Evolutionary conservation across 2,888 invertebrate species (phyloP).

Genomic region (Xiphydria camelus): DNA sequence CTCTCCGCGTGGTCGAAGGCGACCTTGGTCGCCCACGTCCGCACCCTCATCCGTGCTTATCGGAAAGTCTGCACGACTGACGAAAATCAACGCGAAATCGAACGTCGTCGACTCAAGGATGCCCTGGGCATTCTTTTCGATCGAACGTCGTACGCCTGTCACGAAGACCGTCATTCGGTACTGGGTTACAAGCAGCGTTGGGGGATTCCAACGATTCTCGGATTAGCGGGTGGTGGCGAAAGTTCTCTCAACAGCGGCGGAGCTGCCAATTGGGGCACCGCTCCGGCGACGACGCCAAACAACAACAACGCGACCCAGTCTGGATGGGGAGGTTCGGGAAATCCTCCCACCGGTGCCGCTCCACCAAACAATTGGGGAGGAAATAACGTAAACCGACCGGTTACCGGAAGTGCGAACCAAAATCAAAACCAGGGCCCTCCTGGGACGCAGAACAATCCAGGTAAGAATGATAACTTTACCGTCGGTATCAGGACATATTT

Average conservation of each 20-base stretch:
- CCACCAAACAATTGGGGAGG: conserved; percentile 48
- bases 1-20: conserved; percentile 24
- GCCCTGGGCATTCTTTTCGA: conserved; percentile 33
- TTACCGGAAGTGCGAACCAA: conserved; percentile 44
- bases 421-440: conserved; percentile 48
- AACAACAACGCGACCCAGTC: conserved; percentile 63
- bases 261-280: conserved; percentile 78
- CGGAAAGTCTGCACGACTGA: conserved; percentile 30
- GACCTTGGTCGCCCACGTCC: conserved; percentile 30
- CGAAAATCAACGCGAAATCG: conserved; percentile 27
- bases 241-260: conserved; percentile 74
- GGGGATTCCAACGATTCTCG: conserved; percentile 67
- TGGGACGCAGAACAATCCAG: conserved; percentile 44
- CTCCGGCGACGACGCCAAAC: conserved; percentile 68
- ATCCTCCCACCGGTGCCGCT: conserved; percentile 42
- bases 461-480: too few species aligned
- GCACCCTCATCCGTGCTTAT: conserved; percentile 35
- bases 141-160: conserved; percentile 11
- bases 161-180: conserved; percentile 11
- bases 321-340: conserved; percentile 60
- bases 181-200: conserved; percentile 55
- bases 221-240: conserved; percentile 79
- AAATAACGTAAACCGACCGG: conserved; percentile 48
- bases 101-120: conserved; percentile 40
- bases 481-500: background rate